phyloP scores from a whole-genome alignment of 1,140 invertebrate species.

The Latrodectus geometricus region DNA sequence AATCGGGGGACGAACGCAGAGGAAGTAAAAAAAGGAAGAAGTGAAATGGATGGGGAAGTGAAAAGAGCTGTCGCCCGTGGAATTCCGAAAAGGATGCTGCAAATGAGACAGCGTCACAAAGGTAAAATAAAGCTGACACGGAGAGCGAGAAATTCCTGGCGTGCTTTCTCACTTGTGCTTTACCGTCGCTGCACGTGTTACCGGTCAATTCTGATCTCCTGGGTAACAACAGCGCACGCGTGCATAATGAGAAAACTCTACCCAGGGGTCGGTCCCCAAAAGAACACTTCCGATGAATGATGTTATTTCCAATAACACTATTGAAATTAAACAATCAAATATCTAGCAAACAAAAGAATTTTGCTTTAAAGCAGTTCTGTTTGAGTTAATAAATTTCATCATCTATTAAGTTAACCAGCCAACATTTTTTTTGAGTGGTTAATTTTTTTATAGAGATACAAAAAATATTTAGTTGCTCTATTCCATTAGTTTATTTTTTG shows the following conservation, averaged over 20 bases:
- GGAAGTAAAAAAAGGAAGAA: neutral
- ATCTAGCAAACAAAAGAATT: too few species aligned
- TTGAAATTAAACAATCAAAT: too few species aligned
- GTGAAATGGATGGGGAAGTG: neutral
- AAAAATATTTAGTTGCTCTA: too few species aligned
- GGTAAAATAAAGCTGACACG: constrained; percentile 11
- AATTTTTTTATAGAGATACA: too few species aligned
- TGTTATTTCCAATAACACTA: too few species aligned
- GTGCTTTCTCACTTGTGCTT: constrained; percentile 49
- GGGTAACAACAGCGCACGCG: neutral
- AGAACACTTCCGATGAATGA: too few species aligned
- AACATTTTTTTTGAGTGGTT: too few species aligned
- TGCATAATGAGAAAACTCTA: constrained; percentile 45
- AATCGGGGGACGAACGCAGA: neutral
- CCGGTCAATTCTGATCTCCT: constrained; percentile 26
- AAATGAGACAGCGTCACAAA: neutral
- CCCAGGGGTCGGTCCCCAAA: neutral
- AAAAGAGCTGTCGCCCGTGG: constrained; percentile 11
- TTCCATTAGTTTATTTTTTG: too few species aligned
- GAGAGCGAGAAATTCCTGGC: constrained; percentile 50
- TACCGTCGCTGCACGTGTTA: constrained; percentile 41
- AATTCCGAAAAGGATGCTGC: neutral
- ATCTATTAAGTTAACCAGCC: too few species aligned
- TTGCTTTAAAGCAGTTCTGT: too few species aligned
- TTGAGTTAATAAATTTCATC: too few species aligned